These are phyloP conservation scores for Protonemura montana DNA, from an alignment of 2,888 invertebrate genomes.

Conservation along the genomic window DNA sequence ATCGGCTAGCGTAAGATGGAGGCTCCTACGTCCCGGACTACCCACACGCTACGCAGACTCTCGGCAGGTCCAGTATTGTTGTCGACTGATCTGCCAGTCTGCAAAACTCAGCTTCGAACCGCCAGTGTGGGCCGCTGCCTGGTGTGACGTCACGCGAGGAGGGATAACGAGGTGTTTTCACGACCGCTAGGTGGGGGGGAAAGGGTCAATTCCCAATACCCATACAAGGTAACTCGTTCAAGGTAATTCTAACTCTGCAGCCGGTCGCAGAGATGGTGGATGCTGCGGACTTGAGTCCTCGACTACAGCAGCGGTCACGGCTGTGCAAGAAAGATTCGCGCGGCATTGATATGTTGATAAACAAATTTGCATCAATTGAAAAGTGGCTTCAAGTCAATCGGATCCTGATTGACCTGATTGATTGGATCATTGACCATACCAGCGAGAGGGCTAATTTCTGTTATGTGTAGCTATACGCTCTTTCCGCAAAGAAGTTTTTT, in stretches of 20 bases:
- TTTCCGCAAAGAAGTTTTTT: neutral
- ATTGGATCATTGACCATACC: conserved; percentile 12
- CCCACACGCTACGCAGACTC: neutral
- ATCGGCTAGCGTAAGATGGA: neutral
- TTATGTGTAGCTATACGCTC: too few relatives aligned
- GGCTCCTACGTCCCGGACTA: neutral
- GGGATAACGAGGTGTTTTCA: conserved; percentile 19
- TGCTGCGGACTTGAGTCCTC: neutral
- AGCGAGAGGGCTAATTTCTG: neutral
- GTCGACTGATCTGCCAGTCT: conserved; percentile 13
- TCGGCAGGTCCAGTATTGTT: neutral
- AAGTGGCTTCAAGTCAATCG: neutral
- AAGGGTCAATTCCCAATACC: conserved; percentile 29
- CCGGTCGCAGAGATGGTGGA: neutral
- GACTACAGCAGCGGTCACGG: neutral
- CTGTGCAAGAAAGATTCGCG: neutral
- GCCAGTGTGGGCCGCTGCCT: neutral
- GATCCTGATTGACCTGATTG: neutral
- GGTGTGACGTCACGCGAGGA: neutral
- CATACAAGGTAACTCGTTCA: conserved; percentile 36
- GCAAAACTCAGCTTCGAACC: neutral
- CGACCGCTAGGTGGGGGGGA: neutral
- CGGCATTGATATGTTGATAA: conserved; percentile 4
- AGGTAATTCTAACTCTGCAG: conserved; percentile 5
- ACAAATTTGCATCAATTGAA: conserved; percentile 12